phyloP scores from a whole-genome alignment of 2,797 vertebrate species.

The Ibycter americanus region DNA sequence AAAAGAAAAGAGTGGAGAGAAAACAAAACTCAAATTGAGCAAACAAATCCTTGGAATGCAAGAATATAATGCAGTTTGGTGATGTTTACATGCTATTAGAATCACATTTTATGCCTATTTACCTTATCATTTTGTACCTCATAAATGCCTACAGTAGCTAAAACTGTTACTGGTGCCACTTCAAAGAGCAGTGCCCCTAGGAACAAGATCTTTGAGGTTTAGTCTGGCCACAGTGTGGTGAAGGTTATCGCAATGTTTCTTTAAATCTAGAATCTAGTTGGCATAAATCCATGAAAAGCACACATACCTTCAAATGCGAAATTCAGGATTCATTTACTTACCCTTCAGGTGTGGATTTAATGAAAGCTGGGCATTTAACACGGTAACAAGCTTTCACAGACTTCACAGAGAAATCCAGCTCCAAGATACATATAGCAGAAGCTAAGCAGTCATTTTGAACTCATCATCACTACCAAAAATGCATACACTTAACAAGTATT shows the following conservation, averaged over 20 bases:
- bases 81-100: background rate
- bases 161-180: slow-evolving; percentile 30
- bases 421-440: background rate
- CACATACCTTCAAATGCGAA: background rate
- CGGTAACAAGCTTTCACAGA: background rate
- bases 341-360: background rate
- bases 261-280: slow-evolving; percentile 34
- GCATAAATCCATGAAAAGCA: slow-evolving; percentile 26
- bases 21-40: background rate
- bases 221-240: slow-evolving; percentile 21
- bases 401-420: background rate
- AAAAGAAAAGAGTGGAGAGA: background rate
- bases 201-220: slow-evolving; percentile 42
- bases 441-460: slow-evolving; percentile 9
- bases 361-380: slow-evolving; percentile 12
- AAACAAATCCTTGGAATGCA: background rate
- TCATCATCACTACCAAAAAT: background rate
- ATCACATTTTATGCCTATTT: slow-evolving; percentile 11
- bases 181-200: slow-evolving; percentile 1
- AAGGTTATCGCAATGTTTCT: slow-evolving; percentile 38
- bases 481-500: background rate
- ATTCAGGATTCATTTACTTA: slow-evolving; percentile 24
- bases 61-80: background rate
- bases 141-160: slow-evolving; percentile 45
- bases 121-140: slow-evolving; percentile 45